Base-by-base conservation (phyloP, 2,888 invertebrate genomes). In the Chrysolina americana region DNA sequence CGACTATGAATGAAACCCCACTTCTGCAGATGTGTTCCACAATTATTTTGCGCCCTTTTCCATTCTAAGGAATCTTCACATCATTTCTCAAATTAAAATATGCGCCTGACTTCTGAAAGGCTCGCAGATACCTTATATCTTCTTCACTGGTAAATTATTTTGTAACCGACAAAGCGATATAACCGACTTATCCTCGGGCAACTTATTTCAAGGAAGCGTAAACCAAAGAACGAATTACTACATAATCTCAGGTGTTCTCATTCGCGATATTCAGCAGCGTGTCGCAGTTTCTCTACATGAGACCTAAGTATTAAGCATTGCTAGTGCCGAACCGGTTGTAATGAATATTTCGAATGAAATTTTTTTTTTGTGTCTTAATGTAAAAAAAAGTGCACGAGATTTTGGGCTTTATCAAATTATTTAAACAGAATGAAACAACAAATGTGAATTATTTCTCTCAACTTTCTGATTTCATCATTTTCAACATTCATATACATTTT, bases 61-160 rank as follows among this genome's bases (percentile, higher is more conserved):
- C 47, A 4, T 4, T 47, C 47, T 47, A n/a, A 10, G n/a, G 4
- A 47, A 15, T 47, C 36, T 36, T 36, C 36, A 0, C 8, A 8
- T 4, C 19, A 23, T 28, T 28, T 1, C 9, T 23, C 28, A 59
- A 2, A 59, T 15, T 1, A 15, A 59, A 36, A 36, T 28, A 36
- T n/a, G 36, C 28, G 59, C 59, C 15, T 36, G 36, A 36, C 23
- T 59, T 28, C n/a, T 23, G n/a, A 10, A n/a, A 50, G 50, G 17
- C n/a, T 19, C 19, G n/a, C 19, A 5, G 59, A 59, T 59, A 28
- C 28, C 44, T 65, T 47, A 65, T 59, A 65, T 56, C 65, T 23
- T 65, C 71, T 44, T 44, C 41, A 59, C 59, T 71, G 56, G 59
- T 71, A 59, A 65, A 65, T 71, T 65, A 28, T 41, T 44, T n/a